A percentile compares a stretch with the other conserved stretches of the same genome.
phyloP scores from a whole-genome alignment of 2,113 vertebrate genomes.

The Trogon surrucura region DNA sequence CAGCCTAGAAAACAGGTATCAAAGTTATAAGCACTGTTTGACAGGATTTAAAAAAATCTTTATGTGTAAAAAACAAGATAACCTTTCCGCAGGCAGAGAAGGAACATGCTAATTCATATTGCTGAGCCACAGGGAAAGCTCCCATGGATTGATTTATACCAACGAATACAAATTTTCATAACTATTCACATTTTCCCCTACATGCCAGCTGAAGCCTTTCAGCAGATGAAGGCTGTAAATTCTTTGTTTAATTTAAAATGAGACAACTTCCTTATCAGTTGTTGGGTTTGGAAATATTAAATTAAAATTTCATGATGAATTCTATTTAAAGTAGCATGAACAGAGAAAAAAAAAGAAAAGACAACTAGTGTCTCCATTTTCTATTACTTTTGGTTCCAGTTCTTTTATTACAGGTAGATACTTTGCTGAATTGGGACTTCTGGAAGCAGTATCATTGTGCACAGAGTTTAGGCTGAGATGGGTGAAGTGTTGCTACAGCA shows the following conservation, averaged over 20 bases:
- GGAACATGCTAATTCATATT: background rate
- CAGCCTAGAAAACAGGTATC: conserved; percentile 77
- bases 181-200: background rate
- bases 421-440: background rate
- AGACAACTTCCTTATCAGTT: background rate
- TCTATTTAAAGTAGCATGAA: background rate
- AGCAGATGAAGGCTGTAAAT: background rate
- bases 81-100: background rate
- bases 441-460: background rate
- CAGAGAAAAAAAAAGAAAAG: background rate
- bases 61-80: background rate
- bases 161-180: background rate
- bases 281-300: background rate
- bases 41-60: background rate
- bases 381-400: background rate
- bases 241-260: background rate
- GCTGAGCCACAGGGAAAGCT: background rate
- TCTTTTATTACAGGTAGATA: background rate
- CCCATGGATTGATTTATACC: background rate
- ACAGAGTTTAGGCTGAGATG: background rate
- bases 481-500: background rate
- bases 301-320: background rate
- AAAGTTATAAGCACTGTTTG: background rate
- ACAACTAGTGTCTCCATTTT: background rate
- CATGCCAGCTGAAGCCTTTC: background rate